Evolutionary conservation across 2,888 invertebrate genomes (phyloP), one percentile per base, ranked within the genome.

Genomic region (Macaria notata): DNA sequence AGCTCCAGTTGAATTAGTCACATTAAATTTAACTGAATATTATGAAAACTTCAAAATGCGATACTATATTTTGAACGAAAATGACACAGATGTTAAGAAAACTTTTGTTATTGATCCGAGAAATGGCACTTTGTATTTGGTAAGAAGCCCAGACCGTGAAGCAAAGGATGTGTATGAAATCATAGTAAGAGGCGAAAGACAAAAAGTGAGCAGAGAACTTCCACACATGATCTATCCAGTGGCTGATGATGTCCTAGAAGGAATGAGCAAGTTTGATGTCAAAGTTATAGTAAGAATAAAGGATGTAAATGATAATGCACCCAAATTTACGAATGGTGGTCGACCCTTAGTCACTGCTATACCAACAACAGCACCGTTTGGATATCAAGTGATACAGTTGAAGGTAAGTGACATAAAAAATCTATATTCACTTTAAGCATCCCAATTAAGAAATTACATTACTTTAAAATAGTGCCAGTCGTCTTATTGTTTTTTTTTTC

Each of bases 241-340:
- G 9, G 91, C 94, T 0, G 95, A 94, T 61, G 95, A 96, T 56
- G 92, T 94, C 49, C 83, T 96, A 29, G 94, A 94, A 64, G 95
- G 95, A 48, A 89, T 96, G 66, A 94, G 93, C 69, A 92, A 93
- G 68, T 96, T 95, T 75, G 97, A 97, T 78, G 96, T 96, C 2
- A 95, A 96, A 77, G 93, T 97, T 1, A 93, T 96, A 1, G 93
- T 97, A 0, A 92, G 94, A 69, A 94, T 97, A 54, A 93, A 93
- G 47, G 97, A 97, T 79, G 94, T 95, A 0, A 97, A 97, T 74
- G 97, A 97, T 75, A 97, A 97, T 78, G 88, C 95, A 3, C 97
- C 97, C 0, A 94, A 92, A 71, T 97, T 97, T 76, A 93, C 93
- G 3, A 94, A 94, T 43, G 94, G 93, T 55, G 96, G 96, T 3